Evolutionary conservation across 2,113 vertebrate genomes (phyloP).

Genomic region (Paraplagusia blochii): DNA sequence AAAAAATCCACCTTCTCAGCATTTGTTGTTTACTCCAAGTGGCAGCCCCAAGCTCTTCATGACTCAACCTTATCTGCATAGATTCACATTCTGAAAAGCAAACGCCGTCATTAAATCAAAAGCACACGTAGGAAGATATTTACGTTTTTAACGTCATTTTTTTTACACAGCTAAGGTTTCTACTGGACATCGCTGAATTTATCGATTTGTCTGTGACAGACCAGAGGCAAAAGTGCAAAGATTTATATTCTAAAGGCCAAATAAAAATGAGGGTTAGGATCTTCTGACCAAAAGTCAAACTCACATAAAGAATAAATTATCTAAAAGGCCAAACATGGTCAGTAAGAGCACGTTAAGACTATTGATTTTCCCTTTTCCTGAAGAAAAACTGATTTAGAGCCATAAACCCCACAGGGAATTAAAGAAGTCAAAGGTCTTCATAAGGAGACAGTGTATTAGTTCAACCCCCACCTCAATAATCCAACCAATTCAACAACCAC

Average conservation of each 20-base stretch:
- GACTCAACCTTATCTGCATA: slow-evolving; percentile 7
- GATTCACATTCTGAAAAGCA: background rate
- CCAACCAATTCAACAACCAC: slow-evolving; percentile 20
- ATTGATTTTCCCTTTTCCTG: slow-evolving; percentile 44
- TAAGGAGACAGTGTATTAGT: slow-evolving; percentile 32
- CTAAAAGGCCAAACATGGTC: background rate
- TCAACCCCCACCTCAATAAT: slow-evolving; percentile 24
- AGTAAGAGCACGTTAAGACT: background rate
- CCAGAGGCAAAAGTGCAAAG: background rate
- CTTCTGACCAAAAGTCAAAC: background rate
- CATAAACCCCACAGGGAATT: slow-evolving; percentile 13
- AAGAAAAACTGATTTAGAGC: slow-evolving; percentile 37
- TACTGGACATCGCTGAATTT: background rate
- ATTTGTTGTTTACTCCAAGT: slow-evolving; percentile 29
- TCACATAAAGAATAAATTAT: background rate
- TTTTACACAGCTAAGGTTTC: no score
- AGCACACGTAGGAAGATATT: no score
- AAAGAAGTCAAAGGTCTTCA: slow-evolving; percentile 32
- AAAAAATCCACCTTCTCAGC: slow-evolving; percentile 31
- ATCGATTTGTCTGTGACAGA: background rate
- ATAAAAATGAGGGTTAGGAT: background rate
- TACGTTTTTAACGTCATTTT: background rate
- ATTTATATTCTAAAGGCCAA: background rate
- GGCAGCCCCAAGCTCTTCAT: slow-evolving; percentile 4
- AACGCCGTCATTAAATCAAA: background rate